Percentiles rank a stretch among this genome's conserved stretches.
phyloP scores from a whole-genome alignment of 2,888 invertebrate genomes.

The Anaspis maculata region DNA sequence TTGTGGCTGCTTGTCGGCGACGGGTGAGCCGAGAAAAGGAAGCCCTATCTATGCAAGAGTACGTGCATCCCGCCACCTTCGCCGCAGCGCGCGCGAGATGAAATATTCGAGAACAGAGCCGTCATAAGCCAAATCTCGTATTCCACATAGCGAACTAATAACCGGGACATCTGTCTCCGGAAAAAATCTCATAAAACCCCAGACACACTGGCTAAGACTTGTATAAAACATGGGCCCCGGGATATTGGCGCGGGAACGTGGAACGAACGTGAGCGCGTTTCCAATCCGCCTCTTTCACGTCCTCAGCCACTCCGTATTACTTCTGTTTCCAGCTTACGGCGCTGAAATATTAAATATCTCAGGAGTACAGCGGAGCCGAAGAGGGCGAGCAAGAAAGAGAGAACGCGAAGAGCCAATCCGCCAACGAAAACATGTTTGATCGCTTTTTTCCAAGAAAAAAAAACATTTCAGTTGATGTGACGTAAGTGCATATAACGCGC shows the following conservation, averaged over 20 bases:
- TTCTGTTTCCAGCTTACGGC: conserved; percentile 39
- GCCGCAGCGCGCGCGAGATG: too few species aligned
- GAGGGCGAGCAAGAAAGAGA: too few species aligned
- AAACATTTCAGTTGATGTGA: too few species aligned
- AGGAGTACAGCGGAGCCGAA: too few species aligned
- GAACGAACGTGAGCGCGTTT: conserved; percentile 38
- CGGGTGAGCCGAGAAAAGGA: too few species aligned
- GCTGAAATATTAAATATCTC: conserved; percentile 38
- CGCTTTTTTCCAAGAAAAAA: too few species aligned
- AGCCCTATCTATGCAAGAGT: too few species aligned
- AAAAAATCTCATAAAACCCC: conserved; percentile 37
- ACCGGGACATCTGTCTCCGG: conserved; percentile 33
- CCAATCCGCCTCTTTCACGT: conserved; percentile 35
- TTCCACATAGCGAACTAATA: conserved; percentile 36
- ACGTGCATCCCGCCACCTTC: too few species aligned
- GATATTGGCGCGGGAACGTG: conserved; percentile 32
- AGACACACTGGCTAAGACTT: conserved; percentile 30
- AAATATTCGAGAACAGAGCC: conserved; percentile 2
- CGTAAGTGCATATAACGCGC: too few species aligned
- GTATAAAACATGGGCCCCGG: conserved; percentile 31
- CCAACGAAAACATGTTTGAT: too few species aligned
- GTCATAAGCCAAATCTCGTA: conserved; percentile 31
- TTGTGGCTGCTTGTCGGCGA: too few species aligned
- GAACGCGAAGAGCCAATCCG: too few species aligned
- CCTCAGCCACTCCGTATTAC: conserved; percentile 33